Percentiles rank a stretch among this genome's conserved stretches.
These are phyloP conservation scores for Hafferia zeledoni DNA, from an alignment of 2,797 vertebrate genomes.

Conservation along the genomic window DNA sequence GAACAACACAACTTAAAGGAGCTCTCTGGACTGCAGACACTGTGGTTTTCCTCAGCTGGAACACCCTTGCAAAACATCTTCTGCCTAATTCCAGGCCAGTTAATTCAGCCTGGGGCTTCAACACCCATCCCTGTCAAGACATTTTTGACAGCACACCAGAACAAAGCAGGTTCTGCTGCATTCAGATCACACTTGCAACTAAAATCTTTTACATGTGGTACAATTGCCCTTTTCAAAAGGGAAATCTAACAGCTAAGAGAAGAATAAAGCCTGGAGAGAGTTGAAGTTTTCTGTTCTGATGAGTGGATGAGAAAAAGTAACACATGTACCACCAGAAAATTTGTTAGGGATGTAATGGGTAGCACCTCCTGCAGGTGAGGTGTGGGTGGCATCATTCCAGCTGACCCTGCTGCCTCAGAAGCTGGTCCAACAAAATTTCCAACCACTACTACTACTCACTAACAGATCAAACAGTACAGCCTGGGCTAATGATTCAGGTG, in stretches of 20 bases:
- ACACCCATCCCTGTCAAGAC: neutral
- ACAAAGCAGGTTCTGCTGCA: neutral
- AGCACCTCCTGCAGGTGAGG: neutral
- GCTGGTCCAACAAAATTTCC: neutral
- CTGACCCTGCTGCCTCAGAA: neutral
- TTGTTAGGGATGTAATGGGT: accelerated
- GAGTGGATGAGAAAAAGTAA: neutral
- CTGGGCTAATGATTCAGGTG: neutral
- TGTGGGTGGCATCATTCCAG: neutral
- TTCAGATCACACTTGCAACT: neutral
- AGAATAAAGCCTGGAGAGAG: neutral
- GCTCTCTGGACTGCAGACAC: neutral
- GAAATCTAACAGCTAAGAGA: neutral
- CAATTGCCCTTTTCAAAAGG: neutral
- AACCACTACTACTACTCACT: neutral
- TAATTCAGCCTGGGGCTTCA: neutral
- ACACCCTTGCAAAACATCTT: neutral
- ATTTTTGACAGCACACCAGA: neutral
- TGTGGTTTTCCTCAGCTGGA: neutral
- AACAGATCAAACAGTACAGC: neutral
- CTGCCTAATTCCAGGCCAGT: neutral
- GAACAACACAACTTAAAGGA: neutral
- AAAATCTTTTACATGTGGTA: neutral
- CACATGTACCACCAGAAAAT: neutral
- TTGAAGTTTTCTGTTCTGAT: neutral